A percentile compares a stretch with the other conserved stretches of the same genome.
Conservation (phyloP, 1,140 invertebrate species). For the Drosophila repleta region DNA sequence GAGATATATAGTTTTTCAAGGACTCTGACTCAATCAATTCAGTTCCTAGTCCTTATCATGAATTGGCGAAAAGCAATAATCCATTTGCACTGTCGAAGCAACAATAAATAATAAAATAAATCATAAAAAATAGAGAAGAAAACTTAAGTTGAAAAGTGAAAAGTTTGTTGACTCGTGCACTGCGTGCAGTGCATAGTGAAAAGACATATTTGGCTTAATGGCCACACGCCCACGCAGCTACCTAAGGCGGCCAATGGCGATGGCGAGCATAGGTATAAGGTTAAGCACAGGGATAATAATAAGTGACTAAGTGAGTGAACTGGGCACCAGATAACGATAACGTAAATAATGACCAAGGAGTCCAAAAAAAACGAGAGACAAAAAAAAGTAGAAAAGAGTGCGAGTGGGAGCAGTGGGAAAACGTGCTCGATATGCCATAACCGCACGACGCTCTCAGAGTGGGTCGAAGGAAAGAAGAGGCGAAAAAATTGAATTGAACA, state of each 20-base stretch:
- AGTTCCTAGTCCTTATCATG: too few relatives aligned
- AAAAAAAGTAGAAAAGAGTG: constrained; percentile 10
- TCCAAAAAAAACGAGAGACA: constrained; percentile 11
- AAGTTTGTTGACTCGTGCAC: constrained; percentile 39
- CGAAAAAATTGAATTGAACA: constrained; percentile 79
- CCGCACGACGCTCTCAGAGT: constrained; percentile 42
- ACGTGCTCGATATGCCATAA: constrained; percentile 81
- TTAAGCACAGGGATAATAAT: constrained; percentile 66
- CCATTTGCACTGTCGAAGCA: background rate
- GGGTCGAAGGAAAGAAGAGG: constrained; percentile 4
- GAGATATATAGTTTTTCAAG: too few relatives aligned
- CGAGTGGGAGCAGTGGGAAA: constrained; percentile 7
- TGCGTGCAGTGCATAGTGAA: constrained; percentile 72
- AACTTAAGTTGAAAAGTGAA: constrained; percentile 48
- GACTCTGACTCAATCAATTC: too few relatives aligned
- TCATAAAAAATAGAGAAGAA: constrained; percentile 13
- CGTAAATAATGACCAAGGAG: constrained; percentile 72
- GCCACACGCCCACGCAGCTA: constrained; percentile 5
- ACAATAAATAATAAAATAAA: background rate
- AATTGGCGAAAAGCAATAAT: background rate
- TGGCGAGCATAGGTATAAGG: constrained; percentile 58
- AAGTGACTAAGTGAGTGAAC: constrained; percentile 68
- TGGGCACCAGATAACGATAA: constrained; percentile 60
- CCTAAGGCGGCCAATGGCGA: constrained; percentile 22
- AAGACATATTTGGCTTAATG: constrained; percentile 69